phyloP scores from a whole-genome alignment of 2,113 vertebrate species.

The Tragelaphus imberbis region DNA sequence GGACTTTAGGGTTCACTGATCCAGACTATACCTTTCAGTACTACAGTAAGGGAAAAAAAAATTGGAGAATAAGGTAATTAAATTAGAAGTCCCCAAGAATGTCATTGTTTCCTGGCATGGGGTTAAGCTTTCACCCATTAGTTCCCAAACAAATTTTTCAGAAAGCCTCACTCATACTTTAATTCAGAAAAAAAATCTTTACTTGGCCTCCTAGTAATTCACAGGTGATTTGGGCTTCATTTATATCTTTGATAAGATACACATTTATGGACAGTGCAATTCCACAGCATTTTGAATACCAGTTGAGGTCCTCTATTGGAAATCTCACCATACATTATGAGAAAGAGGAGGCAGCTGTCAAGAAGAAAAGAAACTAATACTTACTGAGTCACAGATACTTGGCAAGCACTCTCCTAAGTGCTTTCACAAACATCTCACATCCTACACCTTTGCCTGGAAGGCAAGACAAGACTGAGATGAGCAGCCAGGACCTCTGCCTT shows the following conservation, averaged over 20 bases:
- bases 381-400: neutral
- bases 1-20: neutral
- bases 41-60: neutral
- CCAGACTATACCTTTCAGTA: neutral
- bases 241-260: neutral
- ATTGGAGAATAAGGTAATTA: neutral
- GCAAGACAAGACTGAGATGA: neutral
- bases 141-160: neutral
- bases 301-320: neutral
- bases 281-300: neutral
- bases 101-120: neutral
- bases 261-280: neutral
- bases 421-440: conserved; percentile 7
- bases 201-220: neutral
- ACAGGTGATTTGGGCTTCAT: neutral
- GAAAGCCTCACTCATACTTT: neutral
- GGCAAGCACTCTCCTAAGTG: neutral
- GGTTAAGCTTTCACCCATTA: neutral
- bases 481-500: neutral
- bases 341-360: conserved; percentile 14
- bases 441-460: neutral
- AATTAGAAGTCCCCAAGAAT: neutral
- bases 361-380: neutral
- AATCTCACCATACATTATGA: neutral
- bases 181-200: neutral